These are phyloP conservation scores for Mesopsocus fuscifrons DNA, from an alignment of 2,888 invertebrate genomes.

Conservation along the genomic window DNA sequence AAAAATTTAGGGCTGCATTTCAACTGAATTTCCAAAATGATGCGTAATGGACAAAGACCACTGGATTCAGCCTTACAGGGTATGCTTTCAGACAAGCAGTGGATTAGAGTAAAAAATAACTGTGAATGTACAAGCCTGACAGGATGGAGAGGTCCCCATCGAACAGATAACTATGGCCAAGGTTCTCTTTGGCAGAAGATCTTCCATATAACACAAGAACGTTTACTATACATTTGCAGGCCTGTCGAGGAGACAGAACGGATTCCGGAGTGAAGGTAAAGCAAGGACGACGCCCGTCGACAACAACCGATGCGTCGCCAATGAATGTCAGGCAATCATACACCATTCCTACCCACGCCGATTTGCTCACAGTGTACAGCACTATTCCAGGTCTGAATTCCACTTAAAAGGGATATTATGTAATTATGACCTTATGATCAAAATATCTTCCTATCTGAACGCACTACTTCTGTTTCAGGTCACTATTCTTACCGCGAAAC, in stretches of 20 bases:
- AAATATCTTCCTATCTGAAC: neutral
- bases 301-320: neutral
- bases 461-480: constrained; percentile 20
- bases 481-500: constrained; percentile 29
- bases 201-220: too few species aligned
- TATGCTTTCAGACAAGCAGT: too few species aligned
- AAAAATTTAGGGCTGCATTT: too few species aligned
- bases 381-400: constrained; percentile 13
- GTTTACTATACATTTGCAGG: constrained; percentile 21
- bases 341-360: constrained; percentile 13
- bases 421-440: neutral
- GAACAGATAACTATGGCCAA: too few species aligned
- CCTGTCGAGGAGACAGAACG: constrained; percentile 24
- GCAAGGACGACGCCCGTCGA: neutral
- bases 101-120: too few species aligned
- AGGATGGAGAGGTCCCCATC: too few species aligned
- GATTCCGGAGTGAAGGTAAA: constrained; percentile 16
- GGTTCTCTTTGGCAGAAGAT: too few species aligned
- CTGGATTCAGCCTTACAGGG: too few species aligned
- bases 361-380: constrained; percentile 13
- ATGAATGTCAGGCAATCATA: neutral
- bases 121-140: too few species aligned
- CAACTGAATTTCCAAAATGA: too few species aligned
- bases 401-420: neutral
- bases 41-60: too few species aligned